phyloP scores from a whole-genome alignment of 2,113 vertebrate species.

The Heloderma charlesbogerti region DNA sequence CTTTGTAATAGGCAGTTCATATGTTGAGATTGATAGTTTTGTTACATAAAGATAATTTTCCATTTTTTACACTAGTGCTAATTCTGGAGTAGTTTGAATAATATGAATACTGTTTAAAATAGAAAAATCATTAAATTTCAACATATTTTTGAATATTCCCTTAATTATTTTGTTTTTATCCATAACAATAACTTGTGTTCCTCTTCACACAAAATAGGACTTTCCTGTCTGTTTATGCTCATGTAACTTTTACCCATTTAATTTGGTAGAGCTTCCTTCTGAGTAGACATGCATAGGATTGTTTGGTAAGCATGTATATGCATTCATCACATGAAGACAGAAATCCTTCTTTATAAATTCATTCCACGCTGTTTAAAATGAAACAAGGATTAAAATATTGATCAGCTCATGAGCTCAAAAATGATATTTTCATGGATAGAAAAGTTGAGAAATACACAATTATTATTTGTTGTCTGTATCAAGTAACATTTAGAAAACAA shows the following conservation, averaged over 20 bases:
- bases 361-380: slow-evolving; percentile 45
- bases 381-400: slow-evolving; percentile 43
- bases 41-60: too few relatives aligned
- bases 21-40: not conserved
- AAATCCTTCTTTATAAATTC: slow-evolving; percentile 35
- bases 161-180: not conserved
- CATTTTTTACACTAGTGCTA: not conserved
- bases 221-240: slow-evolving; percentile 27
- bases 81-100: not conserved
- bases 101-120: not conserved
- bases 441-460: slow-evolving; percentile 31
- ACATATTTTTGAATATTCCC: not conserved
- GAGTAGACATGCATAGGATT: too few relatives aligned
- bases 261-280: too few relatives aligned
- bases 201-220: not conserved
- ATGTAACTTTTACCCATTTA: slow-evolving; percentile 8
- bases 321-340: slow-evolving; percentile 38
- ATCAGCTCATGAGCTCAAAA: slow-evolving; percentile 50
- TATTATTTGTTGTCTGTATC: slow-evolving; percentile 29
- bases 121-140: not conserved
- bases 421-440: not conserved
- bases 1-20: not conserved
- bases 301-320: not conserved
- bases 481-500: slow-evolving; percentile 36
- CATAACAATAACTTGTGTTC: not conserved